Evolutionary conservation across 2,113 vertebrate species (phyloP).

Genomic region (Alectura lathami): DNA sequence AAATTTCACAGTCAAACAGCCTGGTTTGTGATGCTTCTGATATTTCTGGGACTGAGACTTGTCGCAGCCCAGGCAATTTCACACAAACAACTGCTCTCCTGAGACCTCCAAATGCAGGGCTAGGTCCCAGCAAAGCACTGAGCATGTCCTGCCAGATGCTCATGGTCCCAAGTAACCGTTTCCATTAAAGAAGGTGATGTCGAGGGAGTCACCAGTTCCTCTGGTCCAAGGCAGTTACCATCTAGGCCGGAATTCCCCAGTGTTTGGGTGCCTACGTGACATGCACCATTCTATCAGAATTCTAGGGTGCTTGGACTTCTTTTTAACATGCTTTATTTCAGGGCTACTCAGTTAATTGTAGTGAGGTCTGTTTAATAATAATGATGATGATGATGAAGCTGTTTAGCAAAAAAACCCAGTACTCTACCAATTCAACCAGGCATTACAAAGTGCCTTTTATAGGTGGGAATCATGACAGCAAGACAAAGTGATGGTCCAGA

Average conservation of each 20-base stretch:
- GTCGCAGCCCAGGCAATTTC: neutral
- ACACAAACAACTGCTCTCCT: neutral
- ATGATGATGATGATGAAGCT: neutral
- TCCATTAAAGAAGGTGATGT: neutral
- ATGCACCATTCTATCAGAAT: neutral
- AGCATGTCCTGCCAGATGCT: constrained; percentile 9
- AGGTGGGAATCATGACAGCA: neutral
- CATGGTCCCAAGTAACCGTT: neutral
- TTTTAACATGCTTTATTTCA: neutral
- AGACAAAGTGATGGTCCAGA: neutral
- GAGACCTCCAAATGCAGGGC: neutral
- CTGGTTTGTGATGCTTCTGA: neutral
- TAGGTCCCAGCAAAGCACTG: neutral
- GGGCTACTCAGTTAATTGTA: neutral
- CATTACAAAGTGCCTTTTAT: neutral
- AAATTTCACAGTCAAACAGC: neutral
- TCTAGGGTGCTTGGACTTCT: neutral
- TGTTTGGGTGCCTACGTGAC: neutral
- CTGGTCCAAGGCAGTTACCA: neutral
- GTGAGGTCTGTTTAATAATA: neutral
- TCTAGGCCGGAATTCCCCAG: neutral
- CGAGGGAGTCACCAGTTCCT: neutral
- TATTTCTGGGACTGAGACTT: neutral
- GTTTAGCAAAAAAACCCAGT: neutral
- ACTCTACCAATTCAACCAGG: neutral